Conservation (phyloP, 1,140 invertebrate genomes). For the Lepidurus arcticus region DNA sequence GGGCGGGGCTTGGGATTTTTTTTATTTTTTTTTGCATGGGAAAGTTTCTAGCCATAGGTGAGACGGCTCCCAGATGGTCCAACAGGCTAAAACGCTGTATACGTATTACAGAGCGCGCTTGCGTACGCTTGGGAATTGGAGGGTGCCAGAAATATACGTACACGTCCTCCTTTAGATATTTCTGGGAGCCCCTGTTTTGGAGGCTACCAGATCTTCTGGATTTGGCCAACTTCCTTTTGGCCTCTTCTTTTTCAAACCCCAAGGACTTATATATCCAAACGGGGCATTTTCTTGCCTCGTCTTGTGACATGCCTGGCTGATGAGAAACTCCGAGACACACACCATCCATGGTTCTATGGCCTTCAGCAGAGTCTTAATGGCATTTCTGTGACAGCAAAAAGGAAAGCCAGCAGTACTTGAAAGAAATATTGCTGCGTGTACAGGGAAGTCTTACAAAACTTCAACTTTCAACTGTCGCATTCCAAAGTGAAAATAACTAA, state of each 20-base stretch:
- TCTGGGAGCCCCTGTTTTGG: neutral
- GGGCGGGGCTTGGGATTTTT: neutral
- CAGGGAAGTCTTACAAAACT: too few relatives aligned
- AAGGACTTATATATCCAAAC: neutral
- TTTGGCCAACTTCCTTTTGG: neutral
- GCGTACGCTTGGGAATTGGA: neutral
- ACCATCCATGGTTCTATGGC: neutral
- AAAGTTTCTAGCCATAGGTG: neutral
- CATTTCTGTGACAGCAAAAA: neutral
- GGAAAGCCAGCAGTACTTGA: neutral
- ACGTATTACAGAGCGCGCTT: neutral
- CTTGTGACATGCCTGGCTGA: conserved; percentile 17
- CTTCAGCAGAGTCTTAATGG: neutral
- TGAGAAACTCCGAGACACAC: neutral
- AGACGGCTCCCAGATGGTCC: neutral
- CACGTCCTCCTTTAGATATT: neutral
- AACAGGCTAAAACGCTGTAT: neutral
- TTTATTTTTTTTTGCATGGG: neutral
- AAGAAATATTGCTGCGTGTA: neutral
- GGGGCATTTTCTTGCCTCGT: neutral
- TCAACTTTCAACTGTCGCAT: too few relatives aligned
- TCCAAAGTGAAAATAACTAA: too few relatives aligned
- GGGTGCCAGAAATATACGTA: conserved; percentile 3
- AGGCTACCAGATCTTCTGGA: conserved; percentile 12
- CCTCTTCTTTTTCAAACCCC: neutral